phyloP scores from a whole-genome alignment of 1,140 invertebrate species.

The Drosophila navojoa region DNA sequence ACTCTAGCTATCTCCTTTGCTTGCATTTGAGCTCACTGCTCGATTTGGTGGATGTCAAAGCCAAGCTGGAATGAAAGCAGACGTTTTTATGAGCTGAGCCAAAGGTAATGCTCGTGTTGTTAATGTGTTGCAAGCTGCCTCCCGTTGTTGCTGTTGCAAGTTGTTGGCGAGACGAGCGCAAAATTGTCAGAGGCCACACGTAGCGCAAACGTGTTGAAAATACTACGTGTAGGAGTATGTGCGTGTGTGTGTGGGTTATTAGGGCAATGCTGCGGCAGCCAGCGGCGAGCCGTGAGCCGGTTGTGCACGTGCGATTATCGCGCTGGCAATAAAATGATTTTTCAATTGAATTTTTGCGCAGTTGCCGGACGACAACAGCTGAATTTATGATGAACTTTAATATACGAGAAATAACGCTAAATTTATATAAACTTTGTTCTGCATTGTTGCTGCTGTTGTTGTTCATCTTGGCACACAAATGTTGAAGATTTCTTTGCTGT shows the following conservation, averaged over 20 bases:
- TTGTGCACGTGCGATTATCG: slow-evolving; percentile 41
- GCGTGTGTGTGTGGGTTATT: too few species aligned
- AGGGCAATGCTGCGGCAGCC: too few species aligned
- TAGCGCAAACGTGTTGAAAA: slow-evolving; percentile 70
- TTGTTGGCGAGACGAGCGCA: slow-evolving; percentile 18
- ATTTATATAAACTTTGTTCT: too few species aligned
- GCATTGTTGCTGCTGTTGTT: neutral
- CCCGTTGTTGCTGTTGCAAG: neutral
- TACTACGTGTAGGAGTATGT: slow-evolving; percentile 29
- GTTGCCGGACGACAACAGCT: slow-evolving; percentile 43
- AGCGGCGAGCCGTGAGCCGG: neutral
- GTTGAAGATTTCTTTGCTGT: neutral
- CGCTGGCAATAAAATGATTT: slow-evolving; percentile 69
- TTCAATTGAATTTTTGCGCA: slow-evolving; percentile 70
- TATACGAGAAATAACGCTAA: slow-evolving; percentile 7
- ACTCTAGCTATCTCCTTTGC: too few species aligned
- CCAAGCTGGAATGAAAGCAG: neutral
- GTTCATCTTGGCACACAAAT: slow-evolving; percentile 21
- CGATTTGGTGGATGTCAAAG: too few species aligned
- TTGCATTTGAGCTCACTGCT: too few species aligned
- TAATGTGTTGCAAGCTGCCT: slow-evolving; percentile 14
- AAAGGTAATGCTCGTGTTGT: slow-evolving; percentile 13
- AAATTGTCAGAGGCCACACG: slow-evolving; percentile 71
- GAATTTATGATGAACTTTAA: slow-evolving; percentile 70
- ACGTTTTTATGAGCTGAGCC: slow-evolving; percentile 9